Base-by-base conservation (phyloP, 2,113 vertebrate genomes). In the Elephantulus edwardii region DNA sequence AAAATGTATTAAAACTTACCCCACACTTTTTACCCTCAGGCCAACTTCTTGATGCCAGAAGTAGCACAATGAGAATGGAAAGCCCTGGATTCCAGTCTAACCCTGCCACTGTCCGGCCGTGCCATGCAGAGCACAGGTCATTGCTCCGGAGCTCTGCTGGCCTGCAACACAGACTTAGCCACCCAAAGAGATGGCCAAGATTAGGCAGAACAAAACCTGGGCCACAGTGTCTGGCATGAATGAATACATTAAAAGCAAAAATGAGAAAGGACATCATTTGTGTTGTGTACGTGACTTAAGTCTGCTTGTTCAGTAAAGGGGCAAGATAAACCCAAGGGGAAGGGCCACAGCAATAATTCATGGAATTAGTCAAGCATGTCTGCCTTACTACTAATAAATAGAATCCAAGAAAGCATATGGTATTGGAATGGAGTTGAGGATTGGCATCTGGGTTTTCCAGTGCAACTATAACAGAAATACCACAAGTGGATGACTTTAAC, bases 271-370 rank as follows among this genome's bases (percentile, higher is more conserved):
- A 30, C n/a, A 26, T 79, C 11, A 40, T 30, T 11, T 38, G 48
- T 54, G 13, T 35, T 1, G 5, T 30, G 46, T 4, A 26, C 35
- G 0, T 19, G 46, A 42, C 86, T n/a, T 50, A 16, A 38, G 40
- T 54, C 4, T 5, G 12, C 3, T 0, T 0, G 24, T 54, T 22
- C 33, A 1, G 35, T 11, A 16, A 12, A 5, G 0, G 2, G 5
- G 1, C 19, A 64, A 13, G n/a, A 6, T 54, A 20, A 24, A 30
- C 26, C 16, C 12, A 58, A n/a, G 14, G 26, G 19, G 7, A 24
- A 7, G 24, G 7, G 44, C 8, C 33, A 19, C n/a, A 4, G 19
- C 11, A 16, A 2, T 0, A 2, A 0, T 24, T 19, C 62, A 0
- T 0, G 22, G 52, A 33, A 68, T 58, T 38, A 72, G 20, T n/a